phyloP scores from a whole-genome alignment of 2,113 vertebrate species.

The Lepus americanus region DNA sequence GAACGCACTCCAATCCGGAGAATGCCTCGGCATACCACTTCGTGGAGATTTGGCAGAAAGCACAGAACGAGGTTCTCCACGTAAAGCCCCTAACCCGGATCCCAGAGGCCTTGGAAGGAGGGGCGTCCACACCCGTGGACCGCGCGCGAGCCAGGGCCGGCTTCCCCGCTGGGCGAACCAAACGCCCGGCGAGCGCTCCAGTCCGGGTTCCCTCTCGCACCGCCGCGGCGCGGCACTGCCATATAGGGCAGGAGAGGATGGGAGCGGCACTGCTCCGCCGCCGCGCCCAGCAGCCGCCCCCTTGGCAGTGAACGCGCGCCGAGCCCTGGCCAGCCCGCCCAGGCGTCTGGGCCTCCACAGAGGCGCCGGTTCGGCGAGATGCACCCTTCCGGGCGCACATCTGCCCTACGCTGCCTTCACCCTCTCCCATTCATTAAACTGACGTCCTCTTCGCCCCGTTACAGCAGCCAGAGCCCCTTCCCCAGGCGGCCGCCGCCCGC shows the following conservation, averaged over 20 bases:
- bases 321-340: background rate
- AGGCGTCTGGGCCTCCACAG: background rate
- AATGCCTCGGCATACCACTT: background rate
- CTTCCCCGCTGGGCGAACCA: background rate
- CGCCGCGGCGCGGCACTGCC: background rate
- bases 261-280: background rate
- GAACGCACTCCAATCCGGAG: no score
- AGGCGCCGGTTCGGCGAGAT: accelerated
- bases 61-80: background rate
- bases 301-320: background rate
- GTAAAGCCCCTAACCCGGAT: background rate
- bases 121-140: no score
- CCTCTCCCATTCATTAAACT: background rate
- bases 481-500: background rate
- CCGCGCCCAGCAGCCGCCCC: background rate
- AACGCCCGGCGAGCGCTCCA: background rate
- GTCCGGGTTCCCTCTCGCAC: background rate
- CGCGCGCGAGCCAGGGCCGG: no score
- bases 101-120: background rate
- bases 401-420: background rate
- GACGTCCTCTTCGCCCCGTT: background rate
- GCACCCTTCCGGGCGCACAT: accelerated
- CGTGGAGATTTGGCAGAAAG: accelerated
- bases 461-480: background rate
- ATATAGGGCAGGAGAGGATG: background rate